Conservation (phyloP, 1,140 invertebrate genomes). For the Neodiprion fabricii region DNA sequence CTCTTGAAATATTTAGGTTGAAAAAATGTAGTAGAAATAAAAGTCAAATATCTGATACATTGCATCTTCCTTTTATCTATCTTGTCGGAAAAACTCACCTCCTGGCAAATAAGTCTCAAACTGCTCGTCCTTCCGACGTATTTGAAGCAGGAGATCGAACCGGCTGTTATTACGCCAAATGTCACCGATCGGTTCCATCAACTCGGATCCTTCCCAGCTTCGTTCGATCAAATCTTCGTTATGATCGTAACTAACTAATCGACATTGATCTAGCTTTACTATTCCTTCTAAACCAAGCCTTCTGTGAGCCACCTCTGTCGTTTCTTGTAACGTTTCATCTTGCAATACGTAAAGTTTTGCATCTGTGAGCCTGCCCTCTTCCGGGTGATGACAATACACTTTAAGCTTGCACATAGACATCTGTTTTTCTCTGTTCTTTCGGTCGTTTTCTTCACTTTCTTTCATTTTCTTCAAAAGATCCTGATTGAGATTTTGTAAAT, state of each 20-base stretch:
- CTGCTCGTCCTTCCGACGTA: conserved; percentile 66
- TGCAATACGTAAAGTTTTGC: conserved; percentile 65
- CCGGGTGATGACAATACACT: conserved; percentile 71
- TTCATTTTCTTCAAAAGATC: conserved; percentile 70
- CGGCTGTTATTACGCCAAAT: conserved; percentile 57
- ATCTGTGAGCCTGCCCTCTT: conserved; percentile 61
- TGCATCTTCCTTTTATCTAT: conserved; percentile 8
- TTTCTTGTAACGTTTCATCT: conserved; percentile 66
- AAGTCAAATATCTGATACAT: conserved; percentile 17
- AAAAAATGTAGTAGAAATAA: conserved; percentile 17
- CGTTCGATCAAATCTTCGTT: conserved; percentile 72
- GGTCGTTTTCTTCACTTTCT: conserved; percentile 73
- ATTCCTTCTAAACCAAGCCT: conserved; percentile 67
- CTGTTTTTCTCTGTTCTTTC: conserved; percentile 65
- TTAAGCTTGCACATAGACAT: conserved; percentile 68
- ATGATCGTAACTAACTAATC: conserved; percentile 77
- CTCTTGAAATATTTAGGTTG: conserved; percentile 15
- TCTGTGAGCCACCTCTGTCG: conserved; percentile 67
- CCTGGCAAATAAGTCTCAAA: conserved; percentile 73
- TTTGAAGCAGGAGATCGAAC: conserved; percentile 75
- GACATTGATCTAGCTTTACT: conserved; percentile 70
- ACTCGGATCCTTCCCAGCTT: conserved; percentile 71
- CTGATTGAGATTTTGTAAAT: conserved; percentile 39
- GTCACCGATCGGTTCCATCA: conserved; percentile 63
- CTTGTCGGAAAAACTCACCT: conserved; percentile 53